Percentiles rank a stretch among this genome's conserved stretches.
These are phyloP conservation scores for Porites lobata DNA, from an alignment of 92 coral and sea anemone species.

Conservation along the genomic window DNA sequence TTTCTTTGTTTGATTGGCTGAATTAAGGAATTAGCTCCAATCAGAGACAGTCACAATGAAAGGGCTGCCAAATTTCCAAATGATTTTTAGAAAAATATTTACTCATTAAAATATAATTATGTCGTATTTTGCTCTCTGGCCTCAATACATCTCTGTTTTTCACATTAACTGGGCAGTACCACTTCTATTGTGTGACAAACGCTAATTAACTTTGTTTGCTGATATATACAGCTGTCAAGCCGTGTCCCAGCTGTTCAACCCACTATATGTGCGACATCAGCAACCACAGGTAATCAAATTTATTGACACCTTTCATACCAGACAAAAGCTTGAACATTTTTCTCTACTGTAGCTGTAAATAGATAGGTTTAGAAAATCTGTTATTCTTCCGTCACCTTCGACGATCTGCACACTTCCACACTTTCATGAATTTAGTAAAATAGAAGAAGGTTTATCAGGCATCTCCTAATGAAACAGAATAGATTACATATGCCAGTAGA, in stretches of 20 bases:
- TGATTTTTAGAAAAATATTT: neutral
- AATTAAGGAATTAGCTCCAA: constrained; percentile 31
- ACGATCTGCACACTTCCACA: constrained; percentile 29
- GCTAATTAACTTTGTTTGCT: constrained; percentile 10
- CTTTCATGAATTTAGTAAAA: constrained; percentile 25
- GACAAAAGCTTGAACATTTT: neutral
- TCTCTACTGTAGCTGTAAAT: constrained; percentile 25
- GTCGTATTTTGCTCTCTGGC: constrained; percentile 5
- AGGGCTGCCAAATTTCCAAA: constrained; percentile 21
- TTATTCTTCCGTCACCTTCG: constrained; percentile 5
- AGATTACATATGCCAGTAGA: constrained; percentile 1
- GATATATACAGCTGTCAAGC: constrained; percentile 32
- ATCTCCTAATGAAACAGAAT: neutral
- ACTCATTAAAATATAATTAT: constrained; percentile 10
- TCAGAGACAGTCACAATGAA: constrained; percentile 27
- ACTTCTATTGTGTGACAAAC: constrained; percentile 23
- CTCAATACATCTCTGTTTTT: constrained; percentile 15
- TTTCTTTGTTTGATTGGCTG: constrained; percentile 37
- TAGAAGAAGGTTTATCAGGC: constrained; percentile 27
- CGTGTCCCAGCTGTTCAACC: neutral
- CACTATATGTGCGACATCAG: neutral
- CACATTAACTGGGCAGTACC: constrained; percentile 14
- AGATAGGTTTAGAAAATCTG: constrained; percentile 21
- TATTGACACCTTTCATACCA: constrained; percentile 22
- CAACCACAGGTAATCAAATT: constrained; percentile 29